Percentiles rank a stretch among this genome's conserved stretches.
Conservation (phyloP, 92 coral and sea anemone species). For the Palythoa caribaeorum region DNA sequence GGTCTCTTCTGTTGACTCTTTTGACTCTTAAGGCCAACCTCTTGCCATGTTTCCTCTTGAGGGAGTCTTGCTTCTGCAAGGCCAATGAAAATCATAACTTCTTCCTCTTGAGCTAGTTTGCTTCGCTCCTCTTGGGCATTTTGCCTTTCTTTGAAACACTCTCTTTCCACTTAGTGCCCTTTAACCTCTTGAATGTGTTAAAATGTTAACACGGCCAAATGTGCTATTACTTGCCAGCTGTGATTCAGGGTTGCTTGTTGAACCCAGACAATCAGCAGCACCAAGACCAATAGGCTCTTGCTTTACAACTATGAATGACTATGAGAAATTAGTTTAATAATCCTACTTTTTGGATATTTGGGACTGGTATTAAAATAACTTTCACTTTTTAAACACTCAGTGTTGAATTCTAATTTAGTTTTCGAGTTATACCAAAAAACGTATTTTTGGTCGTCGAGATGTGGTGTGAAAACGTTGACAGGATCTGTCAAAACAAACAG, state of each 20-base stretch:
- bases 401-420: background rate
- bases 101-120: constrained; percentile 39
- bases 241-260: constrained; percentile 33
- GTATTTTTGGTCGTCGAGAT: no score
- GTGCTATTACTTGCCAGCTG: constrained; percentile 19
- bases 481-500: no score
- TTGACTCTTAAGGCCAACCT: constrained; percentile 23
- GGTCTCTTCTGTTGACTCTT: constrained; percentile 46
- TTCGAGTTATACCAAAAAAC: no score
- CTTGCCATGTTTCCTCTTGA: constrained; percentile 46
- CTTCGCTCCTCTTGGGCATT: constrained; percentile 29
- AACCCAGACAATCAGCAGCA: constrained; percentile 26
- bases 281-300: constrained; percentile 38
- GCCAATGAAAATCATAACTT: constrained; percentile 55
- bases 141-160: constrained; percentile 45
- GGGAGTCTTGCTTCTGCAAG: constrained; percentile 42
- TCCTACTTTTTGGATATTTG: background rate
- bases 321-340: constrained; percentile 24
- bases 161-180: constrained; percentile 29
- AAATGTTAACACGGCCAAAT: constrained; percentile 47
- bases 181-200: constrained; percentile 31
- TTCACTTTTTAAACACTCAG: background rate
- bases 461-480: no score
- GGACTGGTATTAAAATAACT: background rate
- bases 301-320: constrained; percentile 39